Conservation (phyloP, 2,888 invertebrate species). For the Monoplex corrugatus region DNA sequence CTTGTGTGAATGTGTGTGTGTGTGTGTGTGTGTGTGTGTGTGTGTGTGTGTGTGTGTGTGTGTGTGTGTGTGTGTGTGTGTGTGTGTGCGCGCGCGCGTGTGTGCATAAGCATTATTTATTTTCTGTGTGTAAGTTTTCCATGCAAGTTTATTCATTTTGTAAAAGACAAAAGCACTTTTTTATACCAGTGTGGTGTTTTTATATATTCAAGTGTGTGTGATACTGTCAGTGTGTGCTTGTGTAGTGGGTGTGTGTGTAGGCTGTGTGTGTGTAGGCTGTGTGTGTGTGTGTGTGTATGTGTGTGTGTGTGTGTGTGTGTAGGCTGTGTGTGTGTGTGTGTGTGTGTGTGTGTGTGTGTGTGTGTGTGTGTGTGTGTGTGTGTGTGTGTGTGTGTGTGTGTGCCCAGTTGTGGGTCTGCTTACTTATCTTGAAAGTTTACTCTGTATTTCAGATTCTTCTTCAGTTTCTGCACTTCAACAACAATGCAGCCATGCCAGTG, state of each 20-base stretch:
- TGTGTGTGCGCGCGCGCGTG: neutral
- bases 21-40: neutral
- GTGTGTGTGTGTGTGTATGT: neutral
- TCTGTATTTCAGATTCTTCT: too few species aligned
- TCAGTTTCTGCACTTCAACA: neutral
- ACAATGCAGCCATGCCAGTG: too few species aligned
- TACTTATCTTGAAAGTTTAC: too few species aligned
- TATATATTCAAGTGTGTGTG: neutral
- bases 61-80: too few species aligned
- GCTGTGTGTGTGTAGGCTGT: neutral
- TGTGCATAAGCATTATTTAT: too few species aligned
- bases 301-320: neutral
- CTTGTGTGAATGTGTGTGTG: neutral
- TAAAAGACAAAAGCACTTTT: too few species aligned
- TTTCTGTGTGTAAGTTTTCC: too few species aligned
- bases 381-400: too few species aligned
- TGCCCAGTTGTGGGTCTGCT: too few species aligned
- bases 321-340: neutral
- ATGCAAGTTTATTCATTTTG: too few species aligned
- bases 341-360: neutral
- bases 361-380: neutral
- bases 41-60: neutral
- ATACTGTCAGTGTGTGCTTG: neutral
- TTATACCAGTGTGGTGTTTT: too few species aligned
- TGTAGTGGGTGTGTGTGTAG: too few species aligned